Evolutionary conservation across 1,140 invertebrate species (phyloP), one percentile per base, ranked within the genome.

Genomic region (Heliconius eleuchia): DNA sequence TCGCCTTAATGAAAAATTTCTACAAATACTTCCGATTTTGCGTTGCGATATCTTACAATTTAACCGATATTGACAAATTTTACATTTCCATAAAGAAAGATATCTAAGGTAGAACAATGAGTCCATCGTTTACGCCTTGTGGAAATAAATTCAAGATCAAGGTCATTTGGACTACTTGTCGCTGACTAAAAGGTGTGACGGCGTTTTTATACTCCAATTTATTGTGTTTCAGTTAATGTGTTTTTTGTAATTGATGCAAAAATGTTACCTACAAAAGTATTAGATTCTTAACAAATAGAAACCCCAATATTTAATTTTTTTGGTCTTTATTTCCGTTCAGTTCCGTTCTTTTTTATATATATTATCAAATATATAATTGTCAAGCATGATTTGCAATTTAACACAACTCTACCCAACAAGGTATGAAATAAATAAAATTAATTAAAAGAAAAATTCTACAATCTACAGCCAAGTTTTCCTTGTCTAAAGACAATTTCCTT

Each of bases 141-240:
- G 60, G 60, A 30, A 3, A 66, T 30, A 66, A 66, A 66, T 66
- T 66, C 60, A 66, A 66, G 30, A 66, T 71, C 74, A 76, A 76
- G 74, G 74, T 46, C 74, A 76, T 27, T 46, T 18, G 18, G 13
- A 50, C 74, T 18, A 76, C n/a, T 76, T 76, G 27, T 76, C 11
- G 30, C 23, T 50, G 60, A 27, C 46, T 66, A 71, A 8, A 52
- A 42, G 42, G 74, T 50, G 74, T 76, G 74, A 76, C 74, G 39
- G 19, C 16, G 27, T 76, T 70, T 23, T 70, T 23, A 70, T 39
- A 76, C 11, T 76, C 3, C 50, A 60, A 27, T 70, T 46, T 18
- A 39, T 39, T 76, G 23, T 70, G 55, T 60, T 60, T 57, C 7
- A 57, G n/a, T 57, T 5, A 42, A 76, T 66, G 74, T 66, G 23